Base-by-base conservation (phyloP, 2,113 vertebrate genomes). In the Steatornis caripensis region DNA sequence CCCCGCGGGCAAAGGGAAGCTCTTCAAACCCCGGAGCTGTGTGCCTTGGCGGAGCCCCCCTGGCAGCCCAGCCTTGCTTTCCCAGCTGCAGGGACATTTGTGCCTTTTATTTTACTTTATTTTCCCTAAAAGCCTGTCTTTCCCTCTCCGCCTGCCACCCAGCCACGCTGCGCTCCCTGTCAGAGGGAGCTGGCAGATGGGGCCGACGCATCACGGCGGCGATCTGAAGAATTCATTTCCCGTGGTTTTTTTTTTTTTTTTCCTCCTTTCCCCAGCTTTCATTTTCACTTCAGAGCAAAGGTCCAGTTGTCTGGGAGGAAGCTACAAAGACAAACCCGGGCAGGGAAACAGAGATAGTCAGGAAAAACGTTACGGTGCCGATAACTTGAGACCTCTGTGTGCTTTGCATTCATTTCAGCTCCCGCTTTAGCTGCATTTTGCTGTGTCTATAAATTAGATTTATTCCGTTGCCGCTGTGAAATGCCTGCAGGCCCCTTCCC, bases 241-340 rank as follows among this genome's bases (percentile, higher is more conserved):
- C 41, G 5, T 19, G 58, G 6, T 75, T 92, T 91, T 75, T 91
- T 75, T 39, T 32, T 71, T 48, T 54, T 72, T 36, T 84, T 93
- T 90, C 70, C 89, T 66, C 30, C n/a, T 58, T 46, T 10, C 55
- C 77, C 37, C 22, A 41, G 92, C 94, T 97, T 96, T 96, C 90
- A 97, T 97, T 97, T 97, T 95, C 94, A 92, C 91, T 96, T 95
- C 96, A 96, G 97, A 97, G 94, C 96, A 97, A 91, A 96, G 96
- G 97, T 95, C 96, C 92, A 78, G 90, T 87, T 96, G 95, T 92
- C 92, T 94, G 87, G 69, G 72, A 91, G 58, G 94, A 92, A 95
- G 84, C 80, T 95, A 96, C 94, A 95, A 96, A 97, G 95, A 69
- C 86, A 96, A 95, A 95, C 74, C 72, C 5, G 3, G 58, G 94